These are phyloP conservation scores for Amiota communis DNA, from an alignment of 2,888 invertebrate genomes.

Conservation along the genomic window DNA sequence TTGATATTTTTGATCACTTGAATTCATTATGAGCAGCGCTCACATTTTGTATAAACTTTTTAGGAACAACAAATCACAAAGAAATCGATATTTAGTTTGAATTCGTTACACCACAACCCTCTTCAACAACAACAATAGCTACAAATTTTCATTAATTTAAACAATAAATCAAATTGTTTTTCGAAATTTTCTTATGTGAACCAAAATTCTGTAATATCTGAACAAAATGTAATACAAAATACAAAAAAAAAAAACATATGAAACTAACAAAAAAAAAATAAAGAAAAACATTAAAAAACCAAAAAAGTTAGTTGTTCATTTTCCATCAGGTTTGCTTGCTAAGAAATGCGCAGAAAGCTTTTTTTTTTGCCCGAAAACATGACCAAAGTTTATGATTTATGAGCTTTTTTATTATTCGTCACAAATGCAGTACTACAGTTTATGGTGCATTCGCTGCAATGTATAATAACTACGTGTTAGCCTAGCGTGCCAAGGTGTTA, in stretches of 20 bases:
- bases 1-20: too few species aligned
- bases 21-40: too few species aligned
- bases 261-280: slow-evolving; percentile 8
- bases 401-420: too few species aligned
- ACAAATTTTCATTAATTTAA: neutral
- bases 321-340: neutral
- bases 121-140: neutral
- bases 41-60: neutral
- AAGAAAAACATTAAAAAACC: neutral
- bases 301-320: neutral
- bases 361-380: neutral
- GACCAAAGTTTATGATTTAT: too few species aligned
- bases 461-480: too few species aligned
- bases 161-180: neutral
- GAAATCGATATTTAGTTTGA: neutral
- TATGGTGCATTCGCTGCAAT: too few species aligned
- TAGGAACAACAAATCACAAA: slow-evolving; percentile 4
- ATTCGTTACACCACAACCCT: too few species aligned
- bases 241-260: slow-evolving; percentile 1
- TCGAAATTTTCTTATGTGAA: slow-evolving; percentile 9
- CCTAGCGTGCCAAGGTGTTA: too few species aligned
- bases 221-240: neutral
- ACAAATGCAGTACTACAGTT: too few species aligned
- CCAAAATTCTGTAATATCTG: neutral
- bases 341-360: neutral